Base-by-base conservation (phyloP, 64 coral and sea anemone genomes). In the Dendronephthya gigantea region DNA sequence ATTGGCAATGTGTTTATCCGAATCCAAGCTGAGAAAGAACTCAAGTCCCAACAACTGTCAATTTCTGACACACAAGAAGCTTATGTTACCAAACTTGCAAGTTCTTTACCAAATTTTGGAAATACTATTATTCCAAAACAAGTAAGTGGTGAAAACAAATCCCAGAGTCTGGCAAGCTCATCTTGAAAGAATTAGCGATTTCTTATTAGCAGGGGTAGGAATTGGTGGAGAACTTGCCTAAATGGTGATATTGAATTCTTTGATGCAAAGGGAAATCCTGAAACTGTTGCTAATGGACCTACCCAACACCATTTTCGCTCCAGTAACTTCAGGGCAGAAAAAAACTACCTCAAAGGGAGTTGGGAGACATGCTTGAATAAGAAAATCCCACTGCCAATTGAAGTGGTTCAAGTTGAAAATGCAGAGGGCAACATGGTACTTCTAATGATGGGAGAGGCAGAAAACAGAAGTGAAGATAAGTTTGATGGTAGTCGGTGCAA, bases 121-220 rank as follows among this genome's bases (percentile, higher is more conserved):
- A 94, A 94, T 84, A 89, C 93, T 39, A 30, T 84, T 17, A 27
- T 94, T 22, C 16, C 84, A 10, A 88, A 89, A 38, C 34, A 56
- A 29, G 36, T 50, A 4, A 66, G 89, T 47, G 30, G n/a, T n/a
- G 51, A 7, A 87, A 89, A 13, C 75, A 87, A 34, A 86, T 82
- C n/a, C n/a, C 8, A 56, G 82, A 49, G 41, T 69, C 0, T 95
- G 85, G 82, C 76, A 85, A 47, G 90, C 84, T 36, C 87, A 95
- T 59, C 59, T 91, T n/a, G 52, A 89, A 82, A 50, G 52, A 2
- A 87, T 94, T 38, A 40, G 81, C 3, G 92, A 94, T 32, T 94
- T 85, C 83, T n/a, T 94, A 7, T 35, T 83, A 9, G 69, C 50
- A 34, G 84, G 93, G 10, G 22, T 79, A 55, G 86, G 90, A 9